Evolutionary conservation across 2,797 vertebrate genomes (phyloP).

Genomic region (Garrulus glandarius): DNA sequence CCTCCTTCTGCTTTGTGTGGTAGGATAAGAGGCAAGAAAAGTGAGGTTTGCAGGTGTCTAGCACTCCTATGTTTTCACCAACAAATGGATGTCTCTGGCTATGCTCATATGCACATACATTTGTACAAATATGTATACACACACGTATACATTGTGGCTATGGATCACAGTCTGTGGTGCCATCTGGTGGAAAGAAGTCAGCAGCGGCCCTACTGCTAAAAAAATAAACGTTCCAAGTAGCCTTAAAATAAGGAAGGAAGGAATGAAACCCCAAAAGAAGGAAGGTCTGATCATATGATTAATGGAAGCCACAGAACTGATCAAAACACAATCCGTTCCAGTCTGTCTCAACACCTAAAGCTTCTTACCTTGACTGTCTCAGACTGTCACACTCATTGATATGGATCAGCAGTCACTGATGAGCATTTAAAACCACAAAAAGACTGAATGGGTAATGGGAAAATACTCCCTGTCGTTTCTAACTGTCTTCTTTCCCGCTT

Average conservation of each 20-base stretch:
- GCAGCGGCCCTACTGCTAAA: neutral
- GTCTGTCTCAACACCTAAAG: neutral
- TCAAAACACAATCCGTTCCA: neutral
- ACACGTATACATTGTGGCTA: neutral
- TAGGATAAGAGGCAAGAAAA: neutral
- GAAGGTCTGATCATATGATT: neutral
- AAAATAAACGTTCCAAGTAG: neutral
- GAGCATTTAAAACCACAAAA: neutral
- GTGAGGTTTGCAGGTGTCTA: neutral
- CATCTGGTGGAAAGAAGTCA: conserved; percentile 75
- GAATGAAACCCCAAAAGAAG: neutral
- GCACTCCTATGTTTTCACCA: neutral
- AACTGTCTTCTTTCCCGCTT: neutral
- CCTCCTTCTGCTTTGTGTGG: neutral
- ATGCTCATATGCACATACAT: neutral
- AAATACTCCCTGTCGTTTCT: neutral
- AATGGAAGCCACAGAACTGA: neutral
- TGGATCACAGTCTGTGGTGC: conserved; percentile 71
- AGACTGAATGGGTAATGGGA: neutral
- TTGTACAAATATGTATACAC: neutral
- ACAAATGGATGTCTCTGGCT: neutral
- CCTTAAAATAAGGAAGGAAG: neutral
- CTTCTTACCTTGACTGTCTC: neutral
- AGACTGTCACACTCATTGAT: neutral
- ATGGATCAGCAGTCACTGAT: neutral